Percentiles rank a stretch among this genome's conserved stretches.
Evolutionary conservation across 1,140 invertebrate genomes (phyloP).

Genomic region (Aradophagus sp.): DNA sequence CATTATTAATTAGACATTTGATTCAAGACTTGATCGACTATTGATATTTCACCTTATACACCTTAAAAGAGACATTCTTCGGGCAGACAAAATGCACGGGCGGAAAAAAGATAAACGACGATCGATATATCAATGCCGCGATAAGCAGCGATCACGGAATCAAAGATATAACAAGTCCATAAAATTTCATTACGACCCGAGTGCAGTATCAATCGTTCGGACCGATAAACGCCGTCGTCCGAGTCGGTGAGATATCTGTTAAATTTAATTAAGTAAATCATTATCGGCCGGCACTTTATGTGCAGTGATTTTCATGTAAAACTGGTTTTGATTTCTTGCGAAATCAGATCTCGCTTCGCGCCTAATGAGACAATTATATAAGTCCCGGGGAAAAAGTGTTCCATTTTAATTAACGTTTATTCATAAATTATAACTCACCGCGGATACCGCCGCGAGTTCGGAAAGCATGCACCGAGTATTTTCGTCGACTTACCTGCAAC

Average conservation of each 20-base stretch:
- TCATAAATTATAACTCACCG: slow-evolving; percentile 52
- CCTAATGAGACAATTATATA: slow-evolving; percentile 53
- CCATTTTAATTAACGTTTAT: slow-evolving; percentile 45
- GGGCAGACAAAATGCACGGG: no score
- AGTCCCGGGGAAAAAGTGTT: slow-evolving; percentile 32
- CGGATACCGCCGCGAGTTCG: slow-evolving; percentile 22
- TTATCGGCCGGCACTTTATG: slow-evolving; percentile 40
- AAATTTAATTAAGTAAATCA: slow-evolving; percentile 50
- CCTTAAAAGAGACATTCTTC: no score
- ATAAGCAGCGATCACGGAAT: slow-evolving; percentile 10
- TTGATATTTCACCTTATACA: no score
- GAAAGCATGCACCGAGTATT: slow-evolving; percentile 16
- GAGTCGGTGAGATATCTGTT: slow-evolving; percentile 23
- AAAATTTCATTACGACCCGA: slow-evolving; percentile 19
- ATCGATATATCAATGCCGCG: slow-evolving; percentile 1
- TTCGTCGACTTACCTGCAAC: slow-evolving; percentile 45
- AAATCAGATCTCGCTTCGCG: slow-evolving; percentile 38
- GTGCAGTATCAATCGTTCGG: slow-evolving; percentile 18
- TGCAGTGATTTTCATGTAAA: slow-evolving; percentile 46
- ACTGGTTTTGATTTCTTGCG: slow-evolving; percentile 49
- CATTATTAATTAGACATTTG: no score
- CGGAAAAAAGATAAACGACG: no score
- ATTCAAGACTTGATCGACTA: no score
- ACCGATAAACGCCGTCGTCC: slow-evolving; percentile 13
- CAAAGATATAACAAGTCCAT: slow-evolving; percentile 11